These are phyloP conservation scores for Drosophila mercatorum DNA, from an alignment of 2,888 invertebrate genomes.

Conservation along the genomic window DNA sequence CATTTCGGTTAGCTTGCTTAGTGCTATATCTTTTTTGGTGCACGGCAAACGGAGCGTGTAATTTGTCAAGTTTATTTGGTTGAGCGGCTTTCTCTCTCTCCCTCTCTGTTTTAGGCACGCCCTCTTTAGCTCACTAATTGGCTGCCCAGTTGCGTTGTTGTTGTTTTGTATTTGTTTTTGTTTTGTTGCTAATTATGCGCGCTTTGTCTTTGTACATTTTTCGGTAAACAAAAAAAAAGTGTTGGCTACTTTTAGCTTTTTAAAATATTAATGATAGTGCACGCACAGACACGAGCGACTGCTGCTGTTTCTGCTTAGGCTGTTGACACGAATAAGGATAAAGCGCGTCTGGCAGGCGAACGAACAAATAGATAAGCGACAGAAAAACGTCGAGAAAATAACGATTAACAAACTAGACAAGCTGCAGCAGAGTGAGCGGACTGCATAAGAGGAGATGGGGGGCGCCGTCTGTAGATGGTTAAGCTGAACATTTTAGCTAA, in stretches of 20 bases:
- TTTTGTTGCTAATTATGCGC: constrained; percentile 69
- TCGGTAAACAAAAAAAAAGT: constrained; percentile 43
- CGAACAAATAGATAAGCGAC: constrained; percentile 48
- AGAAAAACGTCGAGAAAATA: constrained; percentile 50
- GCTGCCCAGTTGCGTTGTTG: constrained; percentile 26
- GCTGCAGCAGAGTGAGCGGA: not conserved
- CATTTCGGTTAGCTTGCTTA: constrained; percentile 13
- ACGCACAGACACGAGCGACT: constrained; percentile 34
- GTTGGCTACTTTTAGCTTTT: constrained; percentile 58
- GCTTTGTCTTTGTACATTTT: constrained; percentile 42
- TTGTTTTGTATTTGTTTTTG: constrained; percentile 36
- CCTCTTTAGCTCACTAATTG: constrained; percentile 54
- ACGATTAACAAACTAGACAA: constrained; percentile 42
- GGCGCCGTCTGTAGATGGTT: not conserved
- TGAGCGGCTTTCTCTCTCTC: constrained; percentile 47
- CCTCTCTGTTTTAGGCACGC: constrained; percentile 14
- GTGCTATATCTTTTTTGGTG: constrained; percentile 4
- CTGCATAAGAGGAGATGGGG: not conserved
- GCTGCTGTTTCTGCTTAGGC: not conserved
- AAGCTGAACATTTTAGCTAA: constrained; percentile 13
- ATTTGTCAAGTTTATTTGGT: constrained; percentile 78
- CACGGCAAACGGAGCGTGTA: constrained; percentile 65
- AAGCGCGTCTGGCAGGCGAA: constrained; percentile 20
- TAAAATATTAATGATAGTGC: constrained; percentile 71
- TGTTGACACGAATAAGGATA: constrained; percentile 22